Base-by-base conservation (phyloP, 2,888 invertebrate genomes). In the Rhabditoides inermis region DNA sequence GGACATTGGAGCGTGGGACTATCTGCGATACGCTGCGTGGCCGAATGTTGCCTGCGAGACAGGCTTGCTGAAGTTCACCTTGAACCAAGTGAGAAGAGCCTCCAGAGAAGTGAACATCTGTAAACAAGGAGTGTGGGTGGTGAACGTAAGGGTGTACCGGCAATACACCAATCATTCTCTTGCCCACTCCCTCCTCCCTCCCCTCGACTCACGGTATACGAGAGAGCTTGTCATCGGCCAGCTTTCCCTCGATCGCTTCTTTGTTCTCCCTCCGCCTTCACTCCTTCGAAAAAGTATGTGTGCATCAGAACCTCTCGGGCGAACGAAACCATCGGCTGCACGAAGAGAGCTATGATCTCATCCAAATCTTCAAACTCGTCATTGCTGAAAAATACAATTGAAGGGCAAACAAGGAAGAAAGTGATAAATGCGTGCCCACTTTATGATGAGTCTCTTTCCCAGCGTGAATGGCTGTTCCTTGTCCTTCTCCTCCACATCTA, bases 361-460 rank as follows among this genome's bases (percentile, higher is more conserved):
- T 99, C 98, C 30, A 99, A 81, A 79, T 99, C 98, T 80, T 99
- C 98, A 78, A 90, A 98, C 75, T 92, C 91, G n/a, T n/a, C 53
- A 5, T 51, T 52, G 6, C 56, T 50, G 40, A 25, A 32, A 41
- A 18, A 6, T n/a, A 26, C 3, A 26, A 40, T 48, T 12, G 10
- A 23, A 37, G 12, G 5, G 20, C 7, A 35, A 22, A 3, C 7
- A 15, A 18, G 23, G 20, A 23, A 44, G 7, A 18, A 40, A 18
- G 40, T n/a, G 22, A 40, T 6, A 40, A 40, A 26, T 10, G n/a
- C n/a, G n/a, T n/a, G n/a, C n/a, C n/a, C n/a, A 7, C 10, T 35
- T 42, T 27, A 60, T 53, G 35, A 54, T 41, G 12, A 60, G 47
- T 25, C 44, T 45, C 41, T 52, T 55, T 45, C 95, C 95, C 63